A percentile compares a stretch with the other conserved stretches of the same genome.
Evolutionary conservation across 2,888 invertebrate species (phyloP).

Genomic region (Cerastis leucographa): DNA sequence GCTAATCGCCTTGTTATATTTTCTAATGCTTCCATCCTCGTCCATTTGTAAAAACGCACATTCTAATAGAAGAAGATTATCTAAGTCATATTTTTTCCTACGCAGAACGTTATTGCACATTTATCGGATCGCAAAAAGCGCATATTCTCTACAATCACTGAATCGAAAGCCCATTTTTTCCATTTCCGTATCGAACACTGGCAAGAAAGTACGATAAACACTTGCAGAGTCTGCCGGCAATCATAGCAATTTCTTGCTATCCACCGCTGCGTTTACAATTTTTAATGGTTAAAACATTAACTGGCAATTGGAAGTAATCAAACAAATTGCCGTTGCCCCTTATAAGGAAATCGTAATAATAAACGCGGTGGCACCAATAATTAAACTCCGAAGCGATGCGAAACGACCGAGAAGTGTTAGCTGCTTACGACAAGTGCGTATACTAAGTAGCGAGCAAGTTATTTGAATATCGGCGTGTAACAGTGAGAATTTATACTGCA

Average conservation of each 20-base stretch:
- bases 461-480: conserved; percentile 34
- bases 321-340: conserved; percentile 86
- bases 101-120: conserved; percentile 73
- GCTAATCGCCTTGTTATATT: conserved; percentile 46
- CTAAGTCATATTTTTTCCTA: conserved; percentile 64
- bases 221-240: conserved; percentile 76
- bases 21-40: conserved; percentile 32
- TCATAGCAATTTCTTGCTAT: conserved; percentile 84
- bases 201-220: conserved; percentile 77
- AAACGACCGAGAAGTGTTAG: conserved; percentile 75
- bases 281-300: conserved; percentile 86
- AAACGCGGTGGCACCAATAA: conserved; percentile 82
- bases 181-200: conserved; percentile 73
- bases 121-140: conserved; percentile 80
- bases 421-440: conserved; percentile 50
- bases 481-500: conserved; percentile 28
- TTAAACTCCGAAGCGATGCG: conserved; percentile 86
- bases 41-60: conserved; percentile 58
- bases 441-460: conserved; percentile 18
- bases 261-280: conserved; percentile 80
- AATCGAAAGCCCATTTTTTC: conserved; percentile 80
- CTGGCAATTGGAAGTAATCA: conserved; percentile 86
- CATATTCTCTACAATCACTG: conserved; percentile 77
- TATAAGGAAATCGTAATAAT: conserved; percentile 87
- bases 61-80: conserved; percentile 68